These are phyloP conservation scores for Mionectes macconnelli DNA, from an alignment of 2,113 vertebrate genomes.

Conservation along the genomic window DNA sequence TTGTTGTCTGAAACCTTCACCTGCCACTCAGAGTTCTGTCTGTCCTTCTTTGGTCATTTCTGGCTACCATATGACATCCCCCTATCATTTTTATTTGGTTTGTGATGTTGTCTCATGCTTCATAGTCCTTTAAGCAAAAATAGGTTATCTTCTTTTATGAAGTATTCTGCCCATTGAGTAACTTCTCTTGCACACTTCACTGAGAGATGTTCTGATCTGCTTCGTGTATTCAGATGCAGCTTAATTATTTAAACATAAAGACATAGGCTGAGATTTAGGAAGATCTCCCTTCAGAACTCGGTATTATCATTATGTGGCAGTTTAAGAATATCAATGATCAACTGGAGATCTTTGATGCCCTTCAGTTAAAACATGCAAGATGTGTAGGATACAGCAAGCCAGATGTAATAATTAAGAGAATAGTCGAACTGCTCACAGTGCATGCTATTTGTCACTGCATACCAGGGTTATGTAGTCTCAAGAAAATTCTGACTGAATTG, in stretches of 20 bases:
- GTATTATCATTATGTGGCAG: slow-evolving; percentile 64
- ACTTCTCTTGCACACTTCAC: slow-evolving; percentile 33
- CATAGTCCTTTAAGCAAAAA: not conserved
- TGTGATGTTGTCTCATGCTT: not conserved
- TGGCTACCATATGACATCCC: not conserved
- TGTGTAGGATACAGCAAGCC: slow-evolving; percentile 48
- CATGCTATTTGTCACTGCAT: slow-evolving; percentile 43
- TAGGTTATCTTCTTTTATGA: slow-evolving; percentile 18
- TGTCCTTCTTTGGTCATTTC: not conserved
- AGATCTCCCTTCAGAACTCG: slow-evolving; percentile 68
- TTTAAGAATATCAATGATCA: slow-evolving; percentile 71
- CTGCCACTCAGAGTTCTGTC: not conserved
- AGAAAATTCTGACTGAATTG: slow-evolving; percentile 68
- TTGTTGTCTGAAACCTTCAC: not conserved
- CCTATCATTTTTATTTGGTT: not conserved
- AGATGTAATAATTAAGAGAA: slow-evolving; percentile 63
- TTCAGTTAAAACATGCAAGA: slow-evolving; percentile 68
- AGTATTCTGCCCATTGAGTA: slow-evolving; percentile 33
- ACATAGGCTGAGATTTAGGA: slow-evolving; percentile 72
- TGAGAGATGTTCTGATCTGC: slow-evolving; percentile 57
- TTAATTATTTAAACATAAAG: slow-evolving; percentile 75
- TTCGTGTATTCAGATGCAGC: slow-evolving; percentile 70
- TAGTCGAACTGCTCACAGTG: slow-evolving; percentile 58
- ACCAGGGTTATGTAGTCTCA: slow-evolving; percentile 52
- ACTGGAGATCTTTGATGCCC: slow-evolving; percentile 67